Evolutionary conservation across 2,113 vertebrate genomes (phyloP), one percentile per base, ranked within the genome.

Genomic region (Sorex fumeus): DNA sequence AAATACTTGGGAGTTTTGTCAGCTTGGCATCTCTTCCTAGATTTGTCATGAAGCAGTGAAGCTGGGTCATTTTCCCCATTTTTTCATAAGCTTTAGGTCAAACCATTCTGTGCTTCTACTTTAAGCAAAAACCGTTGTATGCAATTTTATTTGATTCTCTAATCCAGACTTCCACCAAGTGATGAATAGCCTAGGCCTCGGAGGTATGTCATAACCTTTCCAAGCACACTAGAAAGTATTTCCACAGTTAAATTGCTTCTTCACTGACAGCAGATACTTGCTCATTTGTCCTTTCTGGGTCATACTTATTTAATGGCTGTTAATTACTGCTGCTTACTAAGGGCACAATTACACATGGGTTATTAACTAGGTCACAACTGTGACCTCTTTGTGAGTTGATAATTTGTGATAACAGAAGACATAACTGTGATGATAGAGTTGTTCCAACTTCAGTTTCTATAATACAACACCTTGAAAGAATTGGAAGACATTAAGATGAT

Each of bases 181-280:
- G 16, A 76, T 40, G 43, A 76, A 47, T 72, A 50, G 23, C 89
- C 43, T 25, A 89, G 66, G 13, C 67, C 21, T 32, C 18, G n/a
- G 13, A 60, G 7, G 23, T 5, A 25, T 80, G 15, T 47, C 34
- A 34, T 71, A 36, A 79, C 27, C 57, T 76, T 66, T 82, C 32
- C 53, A 78, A 84, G 40, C n/a, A 4, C 25, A 13, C 50, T 53
- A 40, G 36, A 74, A 81, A 81, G n/a, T 57, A 25, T 89, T 91
- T 87, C 53, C 43, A 84, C 86, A 81, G 70, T 47, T 45, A 87
- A 77, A 93, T 79, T 45, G 62, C 34, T 91, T 67, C 66, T 43
- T 80, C 13, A 27, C 53, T 64, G 67, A 32, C 53, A 83, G 66
- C 9, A 74, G 69, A 76, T 32, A 82, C 25, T 30, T 76, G 6